These are phyloP conservation scores for Philereme transversata DNA, from an alignment of 2,888 invertebrate genomes.

Conservation along the genomic window DNA sequence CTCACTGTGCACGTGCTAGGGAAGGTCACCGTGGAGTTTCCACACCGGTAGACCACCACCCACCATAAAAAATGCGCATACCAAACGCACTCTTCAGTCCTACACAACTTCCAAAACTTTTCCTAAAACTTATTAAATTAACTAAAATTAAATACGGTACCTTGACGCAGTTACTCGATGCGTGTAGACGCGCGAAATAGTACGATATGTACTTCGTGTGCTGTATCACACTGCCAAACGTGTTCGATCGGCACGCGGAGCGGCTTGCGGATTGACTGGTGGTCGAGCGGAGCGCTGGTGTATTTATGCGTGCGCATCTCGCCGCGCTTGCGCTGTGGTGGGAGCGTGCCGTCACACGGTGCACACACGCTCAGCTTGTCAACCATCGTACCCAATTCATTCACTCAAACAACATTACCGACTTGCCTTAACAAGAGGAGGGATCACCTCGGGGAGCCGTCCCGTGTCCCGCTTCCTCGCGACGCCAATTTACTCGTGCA, in stretches of 20 bases:
- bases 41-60: conserved; percentile 45
- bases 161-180: conserved; percentile 49
- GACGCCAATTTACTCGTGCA: conserved; percentile 15
- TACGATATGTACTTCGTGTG: conserved; percentile 48
- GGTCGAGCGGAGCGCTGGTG: conserved; percentile 59
- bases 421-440: conserved; percentile 13
- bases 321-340: conserved; percentile 71
- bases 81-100: conserved; percentile 40
- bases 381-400: conserved; percentile 49
- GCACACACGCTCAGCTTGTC: conserved; percentile 35
- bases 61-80: conserved; percentile 40
- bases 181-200: conserved; percentile 51
- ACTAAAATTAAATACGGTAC: conserved; percentile 46
- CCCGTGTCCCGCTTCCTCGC: conserved; percentile 11
- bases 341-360: conserved; percentile 54
- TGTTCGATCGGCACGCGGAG: conserved; percentile 57
- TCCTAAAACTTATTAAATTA: conserved; percentile 5
- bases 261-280: conserved; percentile 72
- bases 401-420: conserved; percentile 30
- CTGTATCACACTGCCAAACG: conserved; percentile 39
- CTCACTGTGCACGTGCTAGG: conserved; percentile 54
- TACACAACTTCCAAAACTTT: conserved; percentile 10
- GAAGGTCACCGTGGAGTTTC: conserved; percentile 59
- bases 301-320: conserved; percentile 80
- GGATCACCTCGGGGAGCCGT: conserved; percentile 16